These are phyloP conservation scores for Corythaeola cristata DNA, from an alignment of 2,113 vertebrate species.

Conservation along the genomic window DNA sequence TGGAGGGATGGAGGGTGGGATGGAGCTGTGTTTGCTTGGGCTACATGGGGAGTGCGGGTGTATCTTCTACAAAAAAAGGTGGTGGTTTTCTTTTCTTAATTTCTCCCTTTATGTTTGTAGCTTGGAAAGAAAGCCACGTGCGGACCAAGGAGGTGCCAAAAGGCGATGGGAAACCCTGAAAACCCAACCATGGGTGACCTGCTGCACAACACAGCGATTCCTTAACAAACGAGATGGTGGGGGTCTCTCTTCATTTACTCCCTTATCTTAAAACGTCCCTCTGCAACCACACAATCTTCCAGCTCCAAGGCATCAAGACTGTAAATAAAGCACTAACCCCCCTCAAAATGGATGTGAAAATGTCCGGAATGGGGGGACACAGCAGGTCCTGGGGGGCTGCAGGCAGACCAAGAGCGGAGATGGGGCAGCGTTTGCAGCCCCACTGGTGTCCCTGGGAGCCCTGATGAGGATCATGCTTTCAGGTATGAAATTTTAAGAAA, in stretches of 20 bases:
- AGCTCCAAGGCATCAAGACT: not conserved
- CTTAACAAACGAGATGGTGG: accelerated
- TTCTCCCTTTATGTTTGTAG: not conserved
- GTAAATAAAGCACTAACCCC: not conserved
- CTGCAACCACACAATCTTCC: not conserved
- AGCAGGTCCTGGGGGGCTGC: not conserved
- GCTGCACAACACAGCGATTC: not conserved
- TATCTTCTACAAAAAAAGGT: not conserved
- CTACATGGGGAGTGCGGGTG: accelerated
- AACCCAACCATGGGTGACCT: accelerated
- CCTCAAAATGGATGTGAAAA: not conserved
- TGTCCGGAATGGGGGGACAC: not conserved
- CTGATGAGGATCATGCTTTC: not conserved
- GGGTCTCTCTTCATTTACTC: not conserved
- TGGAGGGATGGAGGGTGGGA: not conserved
- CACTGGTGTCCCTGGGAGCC: not conserved
- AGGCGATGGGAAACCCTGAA: not conserved
- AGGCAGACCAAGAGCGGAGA: not conserved
- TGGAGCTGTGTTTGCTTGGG: not conserved
- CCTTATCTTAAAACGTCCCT: not conserved
- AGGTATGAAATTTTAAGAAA: not conserved
- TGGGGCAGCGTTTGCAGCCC: not conserved
- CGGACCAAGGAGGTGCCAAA: not conserved
- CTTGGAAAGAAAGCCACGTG: not conserved
- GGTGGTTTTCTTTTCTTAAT: not conserved